Percentiles rank a stretch among this genome's conserved stretches.
phyloP scores from a whole-genome alignment of 2,797 vertebrate species.

The Pelochelys cantorii region DNA sequence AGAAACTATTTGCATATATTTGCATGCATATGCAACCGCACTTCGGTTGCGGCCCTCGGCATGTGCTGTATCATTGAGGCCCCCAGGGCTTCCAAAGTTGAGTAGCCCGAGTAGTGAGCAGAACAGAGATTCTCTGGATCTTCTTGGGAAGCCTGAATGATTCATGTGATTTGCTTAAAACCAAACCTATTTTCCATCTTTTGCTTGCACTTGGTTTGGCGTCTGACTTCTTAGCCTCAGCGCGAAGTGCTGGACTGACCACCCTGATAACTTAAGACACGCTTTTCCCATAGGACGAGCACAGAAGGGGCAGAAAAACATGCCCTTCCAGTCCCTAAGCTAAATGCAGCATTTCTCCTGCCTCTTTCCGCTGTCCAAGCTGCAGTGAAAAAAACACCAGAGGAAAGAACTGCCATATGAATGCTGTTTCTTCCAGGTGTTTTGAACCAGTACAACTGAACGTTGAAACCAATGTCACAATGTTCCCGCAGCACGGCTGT shows the following conservation, averaged over 20 bases:
- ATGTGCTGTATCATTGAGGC: too few relatives aligned
- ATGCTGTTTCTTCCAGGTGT: conserved; percentile 17
- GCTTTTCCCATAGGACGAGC: neutral
- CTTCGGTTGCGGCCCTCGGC: too few relatives aligned
- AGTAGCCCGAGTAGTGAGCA: neutral
- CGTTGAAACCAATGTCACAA: accelerated
- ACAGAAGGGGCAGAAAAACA: neutral
- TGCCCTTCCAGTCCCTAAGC: neutral
- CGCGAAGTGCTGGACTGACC: neutral
- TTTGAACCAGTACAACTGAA: conserved; percentile 43
- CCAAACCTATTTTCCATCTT: neutral
- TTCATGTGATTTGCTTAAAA: neutral
- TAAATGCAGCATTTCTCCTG: neutral
- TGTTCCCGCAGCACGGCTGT: neutral
- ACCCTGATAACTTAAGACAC: neutral
- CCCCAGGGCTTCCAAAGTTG: too few relatives aligned
- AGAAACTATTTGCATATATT: too few relatives aligned
- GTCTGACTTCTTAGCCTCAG: neutral
- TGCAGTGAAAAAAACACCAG: neutral
- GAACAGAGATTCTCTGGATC: neutral
- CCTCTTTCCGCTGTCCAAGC: neutral
- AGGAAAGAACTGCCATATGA: neutral
- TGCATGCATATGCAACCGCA: too few relatives aligned
- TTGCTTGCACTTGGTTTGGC: neutral
- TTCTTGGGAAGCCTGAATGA: neutral